Conservation (phyloP, 2,797 vertebrate species). For the Knipowitschia caucasica region DNA sequence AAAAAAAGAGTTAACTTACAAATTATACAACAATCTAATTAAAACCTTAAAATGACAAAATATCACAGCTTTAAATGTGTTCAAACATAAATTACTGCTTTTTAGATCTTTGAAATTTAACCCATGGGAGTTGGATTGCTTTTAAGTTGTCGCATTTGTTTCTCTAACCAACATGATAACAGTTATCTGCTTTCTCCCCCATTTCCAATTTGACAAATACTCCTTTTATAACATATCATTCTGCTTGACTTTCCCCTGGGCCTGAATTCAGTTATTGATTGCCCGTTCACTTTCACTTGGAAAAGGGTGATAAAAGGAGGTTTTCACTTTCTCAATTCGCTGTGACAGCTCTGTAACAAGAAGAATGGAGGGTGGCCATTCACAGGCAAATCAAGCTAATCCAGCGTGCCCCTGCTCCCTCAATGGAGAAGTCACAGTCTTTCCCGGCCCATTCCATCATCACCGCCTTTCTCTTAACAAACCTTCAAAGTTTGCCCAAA, state of each 20-base stretch:
- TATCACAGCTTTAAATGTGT: background rate
- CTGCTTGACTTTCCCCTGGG: conserved; percentile 93
- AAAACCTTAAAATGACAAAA: too few species aligned
- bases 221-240: conserved; percentile 86
- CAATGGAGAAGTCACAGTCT: conserved; percentile 93
- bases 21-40: too few species aligned
- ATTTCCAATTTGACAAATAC: conserved; percentile 88
- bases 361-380: conserved; percentile 98
- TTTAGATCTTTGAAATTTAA: background rate
- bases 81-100: background rate
- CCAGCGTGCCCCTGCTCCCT: conserved; percentile 95
- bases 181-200: conserved; percentile 80
- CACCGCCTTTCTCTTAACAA: conserved; percentile 85
- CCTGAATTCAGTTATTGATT: conserved; percentile 96
- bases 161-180: conserved; percentile 81
- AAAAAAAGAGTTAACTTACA: too few species aligned
- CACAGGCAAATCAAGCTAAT: conserved; percentile 99
- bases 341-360: conserved; percentile 99
- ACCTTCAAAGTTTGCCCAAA: conserved; percentile 86
- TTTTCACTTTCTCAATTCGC: conserved; percentile 99
- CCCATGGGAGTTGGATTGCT: background rate
- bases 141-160: conserved; percentile 52
- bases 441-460: conserved; percentile 94
- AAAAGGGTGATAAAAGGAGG: conserved; percentile 96
- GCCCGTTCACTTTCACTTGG: conserved; percentile 91